These are phyloP conservation scores for Hemicentrotus pulcherrimus DNA, from an alignment of 35 echinoderm and acorn worm genomes.

Conservation along the genomic window DNA sequence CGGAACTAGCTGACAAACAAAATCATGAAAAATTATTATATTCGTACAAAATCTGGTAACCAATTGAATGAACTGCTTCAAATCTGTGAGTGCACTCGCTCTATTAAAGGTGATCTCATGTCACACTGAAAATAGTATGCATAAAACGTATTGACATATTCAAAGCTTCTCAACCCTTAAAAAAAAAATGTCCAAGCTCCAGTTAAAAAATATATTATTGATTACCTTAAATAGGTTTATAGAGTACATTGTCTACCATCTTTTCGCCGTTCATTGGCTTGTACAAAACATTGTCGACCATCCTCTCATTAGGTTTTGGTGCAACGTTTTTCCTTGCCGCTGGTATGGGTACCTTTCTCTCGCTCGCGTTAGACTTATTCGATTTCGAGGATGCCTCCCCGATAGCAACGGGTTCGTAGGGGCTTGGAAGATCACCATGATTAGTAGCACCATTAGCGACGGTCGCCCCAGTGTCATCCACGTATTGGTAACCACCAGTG, in stretches of 20 bases:
- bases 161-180: no score
- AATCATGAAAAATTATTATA: no score
- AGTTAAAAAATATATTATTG: not conserved
- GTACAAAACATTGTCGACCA: conserved; percentile 35
- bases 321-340: conserved; percentile 27
- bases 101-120: no score
- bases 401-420: not conserved
- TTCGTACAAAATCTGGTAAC: no score
- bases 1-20: no score
- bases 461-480: not conserved
- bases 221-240: not conserved
- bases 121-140: no score
- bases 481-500: conserved; percentile 22
- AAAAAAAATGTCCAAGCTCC: not conserved
- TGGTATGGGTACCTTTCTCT: not conserved
- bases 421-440: not conserved
- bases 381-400: not conserved
- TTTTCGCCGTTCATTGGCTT: conserved; percentile 40
- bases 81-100: no score
- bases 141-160: no score
- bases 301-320: not conserved
- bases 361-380: not conserved
- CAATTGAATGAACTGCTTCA: no score
- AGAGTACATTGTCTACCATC: not conserved
- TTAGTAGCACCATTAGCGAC: not conserved